Evolutionary conservation across 2,113 vertebrate genomes (phyloP), one percentile per base, ranked within the genome.

Genomic region (Hemichromis elongatus): DNA sequence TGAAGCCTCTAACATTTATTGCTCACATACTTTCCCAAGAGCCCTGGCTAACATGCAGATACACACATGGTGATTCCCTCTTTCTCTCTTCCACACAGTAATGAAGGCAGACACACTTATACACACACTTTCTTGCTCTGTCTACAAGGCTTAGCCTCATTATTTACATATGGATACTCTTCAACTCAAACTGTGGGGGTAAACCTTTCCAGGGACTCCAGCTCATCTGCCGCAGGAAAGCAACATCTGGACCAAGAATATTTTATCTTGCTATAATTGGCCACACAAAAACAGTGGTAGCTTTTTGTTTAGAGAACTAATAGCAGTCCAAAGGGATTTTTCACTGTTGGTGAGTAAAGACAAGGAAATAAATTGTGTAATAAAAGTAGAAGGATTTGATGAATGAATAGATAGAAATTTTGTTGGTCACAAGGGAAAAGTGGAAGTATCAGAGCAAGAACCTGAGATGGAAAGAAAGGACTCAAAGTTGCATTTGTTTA

Each of bases 101-200:
- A 75, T 75, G 10, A 45, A 52, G 18, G 18, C 79, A 79, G 30
- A 55, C 26, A 80, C 45, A 55, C 45, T 24, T n/a, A 80, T 40
- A 61, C 35, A 77, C 61, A 42, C 7, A 53, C 40, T 66, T 57
- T 35, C 37, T 75, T 55, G 50, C 70, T 26, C 35, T 33, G 35
- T 82, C 84, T 84, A 54, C 37, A 79, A 86, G 75, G 83, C 68
- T 89, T 85, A 88, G 80, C 68, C 77, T 70, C 59, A 84, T 84
- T 91, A 90, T 90, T 87, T 92, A 87, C 70, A 88, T 79, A 79
- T 77, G 88, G 85, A 88, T 93, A 90, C 90, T 92, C 85, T 86
- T 33, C 26, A 85, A 16, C 28, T 83, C 42, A 78, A 86, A 90
- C 85, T 82, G 45, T 21, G 50, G 26, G 68, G 84, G 73, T 42